Conservation (phyloP, 2,113 vertebrate species). For the Microcebus ravelobensis region DNA sequence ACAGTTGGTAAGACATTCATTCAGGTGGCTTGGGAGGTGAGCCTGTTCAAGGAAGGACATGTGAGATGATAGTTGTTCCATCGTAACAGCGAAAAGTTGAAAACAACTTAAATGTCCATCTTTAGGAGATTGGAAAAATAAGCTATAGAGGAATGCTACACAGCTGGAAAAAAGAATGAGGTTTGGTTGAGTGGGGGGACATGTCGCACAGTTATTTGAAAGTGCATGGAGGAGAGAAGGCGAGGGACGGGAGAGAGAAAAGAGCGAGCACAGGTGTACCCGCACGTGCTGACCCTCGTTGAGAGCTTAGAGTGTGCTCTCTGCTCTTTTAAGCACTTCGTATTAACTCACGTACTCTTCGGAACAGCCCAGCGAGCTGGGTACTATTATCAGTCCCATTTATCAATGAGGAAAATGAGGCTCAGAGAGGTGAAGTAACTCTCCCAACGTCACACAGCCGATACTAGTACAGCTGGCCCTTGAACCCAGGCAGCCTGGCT, state of each 20-base stretch:
- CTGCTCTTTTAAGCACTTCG: neutral
- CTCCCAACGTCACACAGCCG: neutral
- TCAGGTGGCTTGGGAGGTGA: rapidly evolving
- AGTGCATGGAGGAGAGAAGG: neutral
- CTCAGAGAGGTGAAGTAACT: neutral
- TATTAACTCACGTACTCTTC: neutral
- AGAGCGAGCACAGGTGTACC: rapidly evolving
- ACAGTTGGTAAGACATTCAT: too few relatives aligned
- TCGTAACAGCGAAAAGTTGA: neutral
- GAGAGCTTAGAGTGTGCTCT: neutral
- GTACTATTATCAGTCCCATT: neutral
- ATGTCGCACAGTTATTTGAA: neutral
- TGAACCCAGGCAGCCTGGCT: neutral
- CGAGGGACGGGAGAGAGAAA: rapidly evolving
- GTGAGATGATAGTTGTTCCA: rapidly evolving
- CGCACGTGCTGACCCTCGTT: neutral
- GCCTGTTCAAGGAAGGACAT: rapidly evolving
- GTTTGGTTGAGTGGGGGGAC: neutral
- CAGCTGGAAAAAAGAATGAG: neutral
- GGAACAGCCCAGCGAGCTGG: neutral
- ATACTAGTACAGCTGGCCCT: neutral
- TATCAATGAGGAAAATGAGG: neutral
- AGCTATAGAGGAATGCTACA: neutral
- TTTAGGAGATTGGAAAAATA: neutral
- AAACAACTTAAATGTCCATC: neutral